phyloP scores from a whole-genome alignment of 2,888 invertebrate genomes.

The Cyclophora albipunctata region DNA sequence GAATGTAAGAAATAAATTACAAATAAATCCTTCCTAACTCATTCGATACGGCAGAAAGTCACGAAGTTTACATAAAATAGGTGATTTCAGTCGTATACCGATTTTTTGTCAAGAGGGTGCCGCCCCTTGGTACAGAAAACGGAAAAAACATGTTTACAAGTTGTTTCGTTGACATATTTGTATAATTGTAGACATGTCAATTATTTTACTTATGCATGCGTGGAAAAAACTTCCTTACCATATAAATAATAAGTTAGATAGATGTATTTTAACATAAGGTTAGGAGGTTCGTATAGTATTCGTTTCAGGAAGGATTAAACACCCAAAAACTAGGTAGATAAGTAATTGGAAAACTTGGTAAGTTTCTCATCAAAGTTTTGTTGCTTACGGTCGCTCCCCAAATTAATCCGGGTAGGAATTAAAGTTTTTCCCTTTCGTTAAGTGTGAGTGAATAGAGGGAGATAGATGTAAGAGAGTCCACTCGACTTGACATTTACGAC shows the following conservation, averaged over 20 bases:
- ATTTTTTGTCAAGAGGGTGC: conserved; percentile 55
- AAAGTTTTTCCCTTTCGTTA: conserved; percentile 42
- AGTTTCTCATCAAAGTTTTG: background rate
- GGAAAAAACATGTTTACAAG: conserved; percentile 68
- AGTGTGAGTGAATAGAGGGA: conserved; percentile 57
- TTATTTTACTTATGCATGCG: no score
- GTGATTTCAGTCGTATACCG: conserved; percentile 66
- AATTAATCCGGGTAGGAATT: conserved; percentile 30
- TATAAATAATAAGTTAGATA: no score
- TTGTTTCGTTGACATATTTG: conserved; percentile 34
- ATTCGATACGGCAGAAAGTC: conserved; percentile 71
- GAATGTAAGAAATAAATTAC: conserved; percentile 38
- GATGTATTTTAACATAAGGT: no score
- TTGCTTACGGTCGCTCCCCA: background rate
- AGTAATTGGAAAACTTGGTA: background rate
- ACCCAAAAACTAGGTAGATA: no score
- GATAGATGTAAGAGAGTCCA: conserved; percentile 56
- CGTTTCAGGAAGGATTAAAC: no score
- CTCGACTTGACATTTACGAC: conserved; percentile 71
- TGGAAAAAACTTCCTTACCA: background rate
- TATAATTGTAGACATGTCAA: no score
- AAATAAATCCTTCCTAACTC: conserved; percentile 72
- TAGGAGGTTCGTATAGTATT: no score
- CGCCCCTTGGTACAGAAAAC: conserved; percentile 29
- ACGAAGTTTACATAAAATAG: conserved; percentile 75